These are phyloP conservation scores for Cylas formicarius DNA, from an alignment of 1,140 invertebrate genomes.

Conservation along the genomic window DNA sequence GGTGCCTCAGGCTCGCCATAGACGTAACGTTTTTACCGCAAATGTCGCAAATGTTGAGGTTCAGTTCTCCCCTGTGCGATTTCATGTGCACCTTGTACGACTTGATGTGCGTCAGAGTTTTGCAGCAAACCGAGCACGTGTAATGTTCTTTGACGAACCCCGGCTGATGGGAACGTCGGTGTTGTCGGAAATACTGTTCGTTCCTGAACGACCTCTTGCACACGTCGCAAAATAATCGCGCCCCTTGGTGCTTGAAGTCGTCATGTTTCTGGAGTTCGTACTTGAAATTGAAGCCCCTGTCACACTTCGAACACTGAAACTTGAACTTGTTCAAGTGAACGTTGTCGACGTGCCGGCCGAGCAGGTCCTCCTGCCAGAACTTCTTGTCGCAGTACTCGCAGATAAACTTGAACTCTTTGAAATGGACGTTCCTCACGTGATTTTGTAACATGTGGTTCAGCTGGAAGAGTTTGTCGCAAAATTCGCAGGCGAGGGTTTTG, in stretches of 20 bases:
- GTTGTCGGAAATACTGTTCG: neutral
- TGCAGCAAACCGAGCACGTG: conserved; percentile 47
- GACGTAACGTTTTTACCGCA: conserved; percentile 47
- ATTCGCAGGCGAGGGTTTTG: conserved; percentile 8
- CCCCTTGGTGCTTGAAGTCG: neutral
- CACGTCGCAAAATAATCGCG: neutral
- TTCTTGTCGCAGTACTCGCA: conserved; percentile 15
- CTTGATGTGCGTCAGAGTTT: conserved; percentile 52
- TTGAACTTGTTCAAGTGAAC: conserved; percentile 18
- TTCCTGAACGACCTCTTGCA: conserved; percentile 3
- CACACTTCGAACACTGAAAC: conserved; percentile 8
- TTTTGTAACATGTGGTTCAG: conserved; percentile 9
- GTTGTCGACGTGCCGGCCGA: conserved; percentile 15
- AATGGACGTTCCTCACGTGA: conserved; percentile 14
- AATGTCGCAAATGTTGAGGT: conserved; percentile 40
- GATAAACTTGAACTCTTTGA: conserved; percentile 12
- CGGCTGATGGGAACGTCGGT: neutral
- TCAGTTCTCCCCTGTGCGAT: conserved; percentile 13
- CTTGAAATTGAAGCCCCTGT: neutral
- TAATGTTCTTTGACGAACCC: conserved; percentile 46
- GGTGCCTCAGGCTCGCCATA: conserved; percentile 33
- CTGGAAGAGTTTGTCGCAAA: conserved; percentile 10
- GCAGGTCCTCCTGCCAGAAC: conserved; percentile 7
- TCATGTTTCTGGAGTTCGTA: neutral
- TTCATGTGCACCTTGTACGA: conserved; percentile 52